These are phyloP conservation scores for Pogonocherus hispidulus DNA, from an alignment of 2,888 invertebrate species.

Conservation along the genomic window DNA sequence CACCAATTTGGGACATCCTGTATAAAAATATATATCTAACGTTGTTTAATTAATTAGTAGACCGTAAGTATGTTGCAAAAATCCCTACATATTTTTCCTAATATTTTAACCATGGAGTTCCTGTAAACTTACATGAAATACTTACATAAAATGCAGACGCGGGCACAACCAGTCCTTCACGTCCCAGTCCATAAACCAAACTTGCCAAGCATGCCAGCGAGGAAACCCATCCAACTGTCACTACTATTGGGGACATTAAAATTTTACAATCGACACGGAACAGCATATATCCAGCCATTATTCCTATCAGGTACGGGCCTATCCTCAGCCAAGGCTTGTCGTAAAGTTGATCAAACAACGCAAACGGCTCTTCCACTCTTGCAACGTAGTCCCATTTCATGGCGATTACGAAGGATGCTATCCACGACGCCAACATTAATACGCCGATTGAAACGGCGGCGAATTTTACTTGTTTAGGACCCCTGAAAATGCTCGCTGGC, in stretches of 20 bases:
- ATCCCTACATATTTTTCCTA: no score
- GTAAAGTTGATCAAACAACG: constrained; percentile 85
- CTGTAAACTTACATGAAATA: no score
- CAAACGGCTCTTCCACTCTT: constrained; percentile 84
- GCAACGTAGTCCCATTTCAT: constrained; percentile 81
- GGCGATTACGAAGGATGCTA: constrained; percentile 81
- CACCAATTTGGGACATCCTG: no score
- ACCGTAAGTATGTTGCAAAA: no score
- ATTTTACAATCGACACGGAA: constrained; percentile 78
- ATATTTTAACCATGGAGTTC: no score
- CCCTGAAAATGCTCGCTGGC: constrained; percentile 53
- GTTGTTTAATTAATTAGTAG: no score
- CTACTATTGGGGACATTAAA: constrained; percentile 72
- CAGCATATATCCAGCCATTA: constrained; percentile 81
- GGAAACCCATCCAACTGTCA: constrained; percentile 73
- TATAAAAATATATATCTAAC: no score
- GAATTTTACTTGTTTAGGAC: constrained; percentile 74
- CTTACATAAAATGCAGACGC: constrained; percentile 82
- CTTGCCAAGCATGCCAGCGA: constrained; percentile 74
- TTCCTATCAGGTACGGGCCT: constrained; percentile 85
- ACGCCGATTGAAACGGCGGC: constrained; percentile 73
- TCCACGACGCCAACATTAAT: constrained; percentile 81
- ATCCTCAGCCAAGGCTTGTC: constrained; percentile 89
- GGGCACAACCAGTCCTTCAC: constrained; percentile 76
- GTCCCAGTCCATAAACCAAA: constrained; percentile 79